These are phyloP conservation scores for Choristoneura rosaceana DNA, from an alignment of 2,888 invertebrate genomes.

Conservation along the genomic window DNA sequence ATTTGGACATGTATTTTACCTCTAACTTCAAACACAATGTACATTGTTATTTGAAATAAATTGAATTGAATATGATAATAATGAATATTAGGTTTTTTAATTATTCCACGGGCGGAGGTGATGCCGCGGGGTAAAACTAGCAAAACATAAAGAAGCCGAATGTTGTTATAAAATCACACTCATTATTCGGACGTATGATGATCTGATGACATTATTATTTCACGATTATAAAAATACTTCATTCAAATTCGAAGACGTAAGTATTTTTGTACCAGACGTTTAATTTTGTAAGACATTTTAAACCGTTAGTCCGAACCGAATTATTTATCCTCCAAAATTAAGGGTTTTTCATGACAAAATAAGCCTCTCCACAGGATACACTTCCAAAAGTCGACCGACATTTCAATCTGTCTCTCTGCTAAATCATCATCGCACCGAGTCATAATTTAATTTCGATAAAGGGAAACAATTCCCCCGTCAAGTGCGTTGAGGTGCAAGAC, in stretches of 20 bases:
- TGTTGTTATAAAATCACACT: neutral
- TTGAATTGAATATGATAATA: too few relatives aligned
- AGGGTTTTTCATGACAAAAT: neutral
- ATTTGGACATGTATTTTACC: too few relatives aligned
- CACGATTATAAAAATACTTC: neutral
- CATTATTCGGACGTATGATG: neutral
- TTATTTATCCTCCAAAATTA: neutral
- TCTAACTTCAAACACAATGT: too few relatives aligned
- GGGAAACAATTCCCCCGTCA: conserved; percentile 31
- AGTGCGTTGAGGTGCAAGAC: conserved; percentile 39
- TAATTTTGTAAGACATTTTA: neutral
- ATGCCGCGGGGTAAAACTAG: too few relatives aligned
- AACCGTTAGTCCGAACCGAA: neutral
- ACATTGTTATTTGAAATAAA: too few relatives aligned
- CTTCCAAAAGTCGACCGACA: neutral
- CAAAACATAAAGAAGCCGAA: too few relatives aligned
- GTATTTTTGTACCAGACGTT: neutral
- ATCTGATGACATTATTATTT: neutral
- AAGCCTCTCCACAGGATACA: neutral
- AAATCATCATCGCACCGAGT: conserved; percentile 5
- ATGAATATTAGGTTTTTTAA: too few relatives aligned
- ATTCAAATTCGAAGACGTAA: neutral
- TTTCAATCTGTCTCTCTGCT: conserved; percentile 17
- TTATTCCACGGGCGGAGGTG: too few relatives aligned
- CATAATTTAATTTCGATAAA: conserved; percentile 39